phyloP scores from a whole-genome alignment of 2,113 vertebrate genomes.

The Notothenia coriiceps region DNA sequence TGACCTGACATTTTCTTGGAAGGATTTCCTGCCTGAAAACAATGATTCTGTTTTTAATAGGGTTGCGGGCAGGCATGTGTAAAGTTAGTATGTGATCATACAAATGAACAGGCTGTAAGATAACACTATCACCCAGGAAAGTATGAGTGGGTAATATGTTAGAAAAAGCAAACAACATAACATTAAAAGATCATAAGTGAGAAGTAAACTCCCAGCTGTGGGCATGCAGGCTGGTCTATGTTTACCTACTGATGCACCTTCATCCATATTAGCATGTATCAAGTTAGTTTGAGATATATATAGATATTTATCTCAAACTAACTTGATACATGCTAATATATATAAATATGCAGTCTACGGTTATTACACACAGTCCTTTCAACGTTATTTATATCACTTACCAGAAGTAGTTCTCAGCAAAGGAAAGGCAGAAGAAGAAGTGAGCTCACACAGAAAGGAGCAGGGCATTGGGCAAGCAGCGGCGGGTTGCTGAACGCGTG shows the following conservation, averaged over 20 bases:
- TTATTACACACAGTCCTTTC: background rate
- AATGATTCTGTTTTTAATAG: background rate
- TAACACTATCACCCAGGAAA: background rate
- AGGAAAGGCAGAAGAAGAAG: background rate
- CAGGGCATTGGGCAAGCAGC: too few relatives aligned
- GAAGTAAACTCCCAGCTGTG: background rate
- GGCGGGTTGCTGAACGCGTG: too few relatives aligned
- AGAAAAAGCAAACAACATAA: background rate
- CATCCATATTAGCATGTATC: background rate
- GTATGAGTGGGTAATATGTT: background rate
- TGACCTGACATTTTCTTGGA: background rate
- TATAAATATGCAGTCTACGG: too few relatives aligned
- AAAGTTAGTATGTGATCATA: background rate
- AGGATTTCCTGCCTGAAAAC: background rate
- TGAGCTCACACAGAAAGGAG: background rate
- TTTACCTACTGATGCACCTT: fast-evolving
- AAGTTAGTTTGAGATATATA: background rate
- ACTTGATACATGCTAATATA: too few relatives aligned
- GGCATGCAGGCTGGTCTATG: background rate
- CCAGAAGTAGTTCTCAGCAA: background rate
- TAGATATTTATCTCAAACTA: too few relatives aligned
- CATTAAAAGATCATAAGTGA: background rate
- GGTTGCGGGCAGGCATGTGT: background rate
- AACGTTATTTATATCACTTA: background rate
- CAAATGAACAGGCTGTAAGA: background rate